Base-by-base conservation (phyloP, 2,113 vertebrate species). In the Prunella himalayana region DNA sequence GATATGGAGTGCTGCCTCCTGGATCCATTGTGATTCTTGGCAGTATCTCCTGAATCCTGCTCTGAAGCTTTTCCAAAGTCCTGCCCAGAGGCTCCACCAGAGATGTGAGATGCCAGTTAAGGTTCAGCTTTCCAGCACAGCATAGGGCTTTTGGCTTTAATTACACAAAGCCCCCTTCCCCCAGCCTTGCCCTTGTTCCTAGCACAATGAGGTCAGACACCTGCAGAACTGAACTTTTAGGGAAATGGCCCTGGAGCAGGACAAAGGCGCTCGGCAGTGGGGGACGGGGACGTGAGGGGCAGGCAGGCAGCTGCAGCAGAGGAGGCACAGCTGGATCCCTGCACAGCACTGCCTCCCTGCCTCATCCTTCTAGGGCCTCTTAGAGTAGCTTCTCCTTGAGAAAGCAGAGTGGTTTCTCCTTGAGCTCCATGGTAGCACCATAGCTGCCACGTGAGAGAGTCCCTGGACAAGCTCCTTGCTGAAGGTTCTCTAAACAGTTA, bases 191-290 rank as follows among this genome's bases (percentile, higher is more conserved):
- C 51, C 56, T 90, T 77, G 54, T 59, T 56, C 72, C 66, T 84
- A 61, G 50, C 50, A 73, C 78, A 92, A 57, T 87, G 66, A 69
- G 78, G 53, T 86, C 59, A 87, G 75, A 54, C 90, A 95, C 92
- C 94, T 96, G 91, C 89, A 88, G 82, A 95, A 72, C 50, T 37
- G 71, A 91, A 86, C 42, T 65, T 79, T 7, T 16, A 66, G 79
- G 1, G 1, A 77, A 82, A 42, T 63, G 2, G 4, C 54, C 60
- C 61, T 41, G 17, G 72, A 30, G 77, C 18, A 35, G 54, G 84
- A 94, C 78, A 94, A 94, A 94, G 71, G 70, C 35, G 0, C 50
- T 35, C 65, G 76, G 59, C 4, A 0, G 19, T 8, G 44, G 39
- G 88, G 81, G 59, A 69, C 12, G 2, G 63, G 41, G 23, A 63